Evolutionary conservation across 2,888 invertebrate species (phyloP), one percentile per base, ranked within the genome.

Genomic region (Frankliniella fusca): DNA sequence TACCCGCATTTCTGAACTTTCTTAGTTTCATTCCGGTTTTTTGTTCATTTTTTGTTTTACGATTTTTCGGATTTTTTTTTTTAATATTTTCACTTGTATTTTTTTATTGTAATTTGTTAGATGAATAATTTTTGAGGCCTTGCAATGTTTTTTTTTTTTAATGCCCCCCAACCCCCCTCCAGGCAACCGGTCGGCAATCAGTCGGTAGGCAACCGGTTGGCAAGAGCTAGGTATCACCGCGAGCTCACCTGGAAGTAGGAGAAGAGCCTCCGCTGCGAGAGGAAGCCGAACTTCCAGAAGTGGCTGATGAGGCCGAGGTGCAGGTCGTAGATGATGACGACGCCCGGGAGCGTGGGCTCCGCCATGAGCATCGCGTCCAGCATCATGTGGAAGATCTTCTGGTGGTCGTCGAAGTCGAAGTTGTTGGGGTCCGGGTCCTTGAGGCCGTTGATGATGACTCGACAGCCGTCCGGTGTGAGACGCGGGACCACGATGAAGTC

Each of bases 241-340:
- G 18, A 18, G 70, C 70, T 20, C 8, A 76, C 70, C 70, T 76
- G 70, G n/a, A 76, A 76, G 27, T 76, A 76, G 70, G 70, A 3
- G 23, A 76, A 76, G 8, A 76, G 70, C 70, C 27, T 76, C 23
- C 70, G 23, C 70, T 76, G 70, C 70, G 10, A 27, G 23, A 23
- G 27, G 70, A 76, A 76, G 70, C 70, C 70, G 70, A 76, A 76
- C 70, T 76, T 76, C 70, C 70, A 76, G 70, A 76, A 76, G 23
- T 76, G 70, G 70, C 70, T 76, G 70, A 76, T n/a, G 27, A n/a
- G 70, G 23, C 70, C 70, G 23, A 11, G 3, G 70, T 23, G 12
- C 27, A 76, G 70, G 70, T 76, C 70, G 70, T 76, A 76, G 23
- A 76, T 23, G 70, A 76, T 76, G 70, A 8, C 12, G 11, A 76